These are phyloP conservation scores for Ispidina picta DNA, from an alignment of 2,797 vertebrate species.

Conservation along the genomic window DNA sequence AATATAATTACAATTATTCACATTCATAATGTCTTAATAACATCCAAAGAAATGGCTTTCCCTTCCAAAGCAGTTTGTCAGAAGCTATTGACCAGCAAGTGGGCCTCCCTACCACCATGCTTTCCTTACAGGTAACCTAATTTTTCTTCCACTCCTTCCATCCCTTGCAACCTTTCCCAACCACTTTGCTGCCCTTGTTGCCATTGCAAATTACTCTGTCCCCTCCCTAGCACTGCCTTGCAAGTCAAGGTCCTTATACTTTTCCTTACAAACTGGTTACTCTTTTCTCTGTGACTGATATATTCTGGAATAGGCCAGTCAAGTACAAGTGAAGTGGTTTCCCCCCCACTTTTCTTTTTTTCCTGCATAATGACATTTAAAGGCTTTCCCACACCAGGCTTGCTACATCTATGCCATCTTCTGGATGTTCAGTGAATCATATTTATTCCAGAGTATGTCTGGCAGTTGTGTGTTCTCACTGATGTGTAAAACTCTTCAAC, in stretches of 20 bases:
- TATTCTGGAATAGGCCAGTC: neutral
- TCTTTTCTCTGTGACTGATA: neutral
- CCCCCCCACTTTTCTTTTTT: accelerated
- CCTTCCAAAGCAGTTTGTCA: neutral
- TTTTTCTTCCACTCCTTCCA: neutral
- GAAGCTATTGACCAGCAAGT: neutral
- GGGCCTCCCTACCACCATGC: accelerated
- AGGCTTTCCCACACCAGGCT: neutral
- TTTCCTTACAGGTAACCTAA: neutral
- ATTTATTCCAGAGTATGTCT: neutral
- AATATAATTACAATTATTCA: neutral
- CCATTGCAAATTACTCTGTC: neutral
- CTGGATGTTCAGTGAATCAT: conserved; percentile 48
- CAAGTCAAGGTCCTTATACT: neutral
- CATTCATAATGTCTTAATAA: neutral
- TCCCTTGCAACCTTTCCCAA: neutral
- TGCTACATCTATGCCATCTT: conserved; percentile 53
- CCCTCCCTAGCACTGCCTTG: neutral
- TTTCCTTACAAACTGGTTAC: neutral
- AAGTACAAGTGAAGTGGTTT: neutral
- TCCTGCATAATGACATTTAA: neutral
- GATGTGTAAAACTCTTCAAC: neutral
- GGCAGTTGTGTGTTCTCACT: neutral
- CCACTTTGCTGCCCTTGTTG: accelerated
- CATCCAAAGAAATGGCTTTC: neutral